Base-by-base conservation (phyloP, 2,888 invertebrate species). In the Heliconius erato region DNA sequence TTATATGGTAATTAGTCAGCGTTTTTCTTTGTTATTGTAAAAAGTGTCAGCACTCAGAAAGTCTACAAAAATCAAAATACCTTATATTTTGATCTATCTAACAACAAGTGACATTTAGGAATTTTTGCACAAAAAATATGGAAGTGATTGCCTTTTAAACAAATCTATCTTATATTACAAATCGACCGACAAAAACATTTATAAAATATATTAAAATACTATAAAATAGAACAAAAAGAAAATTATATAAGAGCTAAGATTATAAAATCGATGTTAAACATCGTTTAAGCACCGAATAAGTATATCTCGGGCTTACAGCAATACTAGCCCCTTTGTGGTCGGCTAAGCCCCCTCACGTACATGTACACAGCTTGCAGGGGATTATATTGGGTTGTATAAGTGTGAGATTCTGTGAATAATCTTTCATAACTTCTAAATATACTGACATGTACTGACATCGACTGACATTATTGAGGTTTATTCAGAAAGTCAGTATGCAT, bases 311-410 rank as follows among this genome's bases (percentile, higher is more conserved):
- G 74, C 65, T 74, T 80, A 80, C 32, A 65, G 65, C 11, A 49
- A 40, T 63, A 63, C 76, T 65, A 2, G 32, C 54, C n/a, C 40
- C 65, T 82, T 79, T 79, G 59, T 77, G 11, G 54, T 32, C 28
- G 28, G 68, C 67, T 82, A 67, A 74, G 65, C 67, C 59, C 74
- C 28, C 67, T 79, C 79, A 32, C 40, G 74, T 80, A 32, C 23
- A 26, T 32, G 79, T 69, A 54, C 49, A 65, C 74, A 65, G 74
- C 65, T 74, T 74, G 35, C 28, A 14, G 35, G 67, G 82, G 79
- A 82, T 82, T 82, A 82, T n/a, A 67, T 74, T 67, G 72, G 16
- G 35, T 54, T 65, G 28, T 40, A 76, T 23, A 65, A 78, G 63
- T 44, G 40, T 12, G 67, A 19, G 49, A 40, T 40, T 19, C 40